These are phyloP conservation scores for Leucoraja ocellata DNA, from an alignment of 2,797 vertebrate species.

Conservation along the genomic window DNA sequence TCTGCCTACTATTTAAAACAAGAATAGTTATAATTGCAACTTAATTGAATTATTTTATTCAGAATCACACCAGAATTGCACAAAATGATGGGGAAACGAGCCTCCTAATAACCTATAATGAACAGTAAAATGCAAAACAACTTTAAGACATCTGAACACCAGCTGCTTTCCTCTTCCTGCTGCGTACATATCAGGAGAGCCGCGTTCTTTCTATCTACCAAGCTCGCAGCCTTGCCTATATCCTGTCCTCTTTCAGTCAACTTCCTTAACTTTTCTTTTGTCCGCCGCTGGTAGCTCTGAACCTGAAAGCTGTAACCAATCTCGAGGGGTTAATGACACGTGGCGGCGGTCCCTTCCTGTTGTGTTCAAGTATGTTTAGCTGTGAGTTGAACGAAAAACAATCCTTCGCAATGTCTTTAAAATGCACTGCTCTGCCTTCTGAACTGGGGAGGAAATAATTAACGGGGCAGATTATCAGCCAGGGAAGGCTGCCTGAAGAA, in stretches of 20 bases:
- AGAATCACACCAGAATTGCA: not conserved
- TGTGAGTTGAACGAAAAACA: not conserved
- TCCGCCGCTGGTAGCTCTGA: slow-evolving; percentile 11
- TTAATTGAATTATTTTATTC: not conserved
- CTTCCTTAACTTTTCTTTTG: slow-evolving; percentile 36
- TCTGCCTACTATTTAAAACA: not conserved
- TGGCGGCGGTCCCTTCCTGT: slow-evolving; percentile 20
- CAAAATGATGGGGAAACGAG: not conserved
- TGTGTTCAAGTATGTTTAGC: slow-evolving; percentile 28
- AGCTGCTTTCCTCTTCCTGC: slow-evolving; percentile 37
- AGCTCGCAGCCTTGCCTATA: slow-evolving; percentile 19
- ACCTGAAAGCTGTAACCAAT: not conserved
- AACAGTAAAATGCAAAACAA: slow-evolving; percentile 24
- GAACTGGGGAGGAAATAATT: not conserved
- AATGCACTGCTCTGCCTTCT: not conserved
- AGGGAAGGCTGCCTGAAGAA: not conserved
- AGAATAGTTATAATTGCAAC: not conserved
- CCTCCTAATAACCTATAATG: not conserved
- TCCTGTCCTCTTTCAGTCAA: slow-evolving; percentile 37
- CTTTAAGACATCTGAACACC: slow-evolving; percentile 24
- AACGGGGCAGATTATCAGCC: not conserved
- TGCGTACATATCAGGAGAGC: not conserved
- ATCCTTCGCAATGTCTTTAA: not conserved
- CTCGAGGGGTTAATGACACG: slow-evolving; percentile 17
- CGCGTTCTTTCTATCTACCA: slow-evolving; percentile 26